Evolutionary conservation across 2,888 invertebrate species (phyloP).

Genomic region (Steinernema scapterisci): DNA sequence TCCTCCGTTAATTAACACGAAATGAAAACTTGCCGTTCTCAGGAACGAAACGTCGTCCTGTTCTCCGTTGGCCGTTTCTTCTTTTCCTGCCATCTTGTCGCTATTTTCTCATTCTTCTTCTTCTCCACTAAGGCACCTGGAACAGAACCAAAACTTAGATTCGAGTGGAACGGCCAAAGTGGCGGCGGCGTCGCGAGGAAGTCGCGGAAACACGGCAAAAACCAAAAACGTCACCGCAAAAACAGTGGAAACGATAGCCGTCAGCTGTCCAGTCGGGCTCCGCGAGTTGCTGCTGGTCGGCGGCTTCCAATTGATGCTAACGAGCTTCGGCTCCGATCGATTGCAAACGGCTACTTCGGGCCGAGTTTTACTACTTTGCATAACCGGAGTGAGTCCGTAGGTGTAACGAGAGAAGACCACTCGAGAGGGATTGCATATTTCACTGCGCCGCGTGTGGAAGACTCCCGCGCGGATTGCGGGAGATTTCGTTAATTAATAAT

Average conservation of each 20-base stretch:
- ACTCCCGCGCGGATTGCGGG: not conserved
- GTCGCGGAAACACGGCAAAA: conserved; percentile 21
- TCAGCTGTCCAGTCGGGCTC: conserved; percentile 19
- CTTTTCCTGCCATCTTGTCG: conserved; percentile 68
- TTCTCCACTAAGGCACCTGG: conserved; percentile 18
- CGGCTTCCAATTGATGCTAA: conserved; percentile 21
- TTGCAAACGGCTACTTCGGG: conserved; percentile 1
- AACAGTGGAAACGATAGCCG: conserved; percentile 29
- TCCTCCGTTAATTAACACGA: conserved; percentile 16
- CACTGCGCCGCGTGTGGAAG: too few relatives aligned
- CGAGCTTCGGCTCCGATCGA: conserved; percentile 22
- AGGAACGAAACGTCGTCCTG: conserved; percentile 99
- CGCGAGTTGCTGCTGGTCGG: not conserved
- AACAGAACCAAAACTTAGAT: not conserved
- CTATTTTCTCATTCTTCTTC: conserved; percentile 17
- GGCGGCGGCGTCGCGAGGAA: not conserved
- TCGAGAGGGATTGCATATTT: too few relatives aligned
- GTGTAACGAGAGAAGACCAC: not conserved
- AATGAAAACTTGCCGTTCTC: conserved; percentile 79
- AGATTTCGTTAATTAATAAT: conserved; percentile 16
- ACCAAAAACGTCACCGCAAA: conserved; percentile 17
- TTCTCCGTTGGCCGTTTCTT: conserved; percentile 82
- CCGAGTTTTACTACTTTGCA: not conserved
- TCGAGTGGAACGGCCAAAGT: not conserved
- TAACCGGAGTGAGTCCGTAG: not conserved